Evolutionary conservation across 1,140 invertebrate species (phyloP).

Genomic region (Hormaphis cornu): DNA sequence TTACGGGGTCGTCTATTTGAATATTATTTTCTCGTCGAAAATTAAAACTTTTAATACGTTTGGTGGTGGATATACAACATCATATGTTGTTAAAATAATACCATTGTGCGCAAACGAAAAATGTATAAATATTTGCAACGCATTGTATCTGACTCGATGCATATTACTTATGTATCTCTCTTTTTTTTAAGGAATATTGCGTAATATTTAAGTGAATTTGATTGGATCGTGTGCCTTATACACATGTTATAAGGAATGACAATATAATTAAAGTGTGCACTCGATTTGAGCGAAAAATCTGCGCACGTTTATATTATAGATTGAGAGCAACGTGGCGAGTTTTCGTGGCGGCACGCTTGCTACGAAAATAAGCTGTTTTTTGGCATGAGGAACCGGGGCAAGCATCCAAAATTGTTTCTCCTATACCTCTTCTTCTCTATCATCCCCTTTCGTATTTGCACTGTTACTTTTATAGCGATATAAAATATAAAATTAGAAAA

Average conservation of each 20-base stretch:
- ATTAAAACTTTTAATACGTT: no score
- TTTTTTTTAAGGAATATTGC: no score
- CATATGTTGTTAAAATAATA: no score
- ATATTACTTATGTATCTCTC: no score
- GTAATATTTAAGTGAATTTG: not conserved
- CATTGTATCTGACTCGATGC: no score
- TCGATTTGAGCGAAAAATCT: not conserved
- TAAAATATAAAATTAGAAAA: not conserved
- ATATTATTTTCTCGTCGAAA: not conserved
- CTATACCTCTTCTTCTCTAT: not conserved
- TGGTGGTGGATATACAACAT: no score
- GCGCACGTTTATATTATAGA: not conserved
- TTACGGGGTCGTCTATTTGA: not conserved
- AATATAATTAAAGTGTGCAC: not conserved
- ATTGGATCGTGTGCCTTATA: not conserved
- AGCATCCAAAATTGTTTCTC: conserved; percentile 5
- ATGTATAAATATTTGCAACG: no score
- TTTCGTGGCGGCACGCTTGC: conserved; percentile 3
- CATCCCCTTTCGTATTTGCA: not conserved
- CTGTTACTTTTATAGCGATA: not conserved
- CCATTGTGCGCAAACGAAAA: no score
- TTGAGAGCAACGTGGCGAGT: not conserved
- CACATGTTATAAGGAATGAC: not conserved
- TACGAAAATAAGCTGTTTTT: conserved; percentile 24
- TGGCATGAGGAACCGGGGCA: conserved; percentile 12